These are phyloP conservation scores for Sebastes schlegelii DNA, from an alignment of 2,113 vertebrate genomes.

Conservation along the genomic window DNA sequence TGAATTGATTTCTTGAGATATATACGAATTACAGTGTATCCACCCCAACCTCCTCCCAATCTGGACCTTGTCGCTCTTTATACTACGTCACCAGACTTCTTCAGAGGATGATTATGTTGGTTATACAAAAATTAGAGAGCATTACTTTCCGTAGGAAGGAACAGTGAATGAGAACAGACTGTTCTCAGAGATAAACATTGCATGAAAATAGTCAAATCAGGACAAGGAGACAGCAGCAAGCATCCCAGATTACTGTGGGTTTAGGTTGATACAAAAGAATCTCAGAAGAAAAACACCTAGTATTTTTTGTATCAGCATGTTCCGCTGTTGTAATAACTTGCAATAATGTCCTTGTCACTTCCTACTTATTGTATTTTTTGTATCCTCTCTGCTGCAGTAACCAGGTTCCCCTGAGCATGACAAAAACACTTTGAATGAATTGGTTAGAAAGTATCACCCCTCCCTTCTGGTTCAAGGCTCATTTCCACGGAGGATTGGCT, in stretches of 20 bases:
- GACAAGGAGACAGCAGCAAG: not conserved
- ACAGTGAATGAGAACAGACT: too few relatives aligned
- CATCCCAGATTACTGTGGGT: not conserved
- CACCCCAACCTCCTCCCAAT: too few relatives aligned
- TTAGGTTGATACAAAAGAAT: not conserved
- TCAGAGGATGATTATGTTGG: too few relatives aligned
- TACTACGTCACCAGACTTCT: too few relatives aligned
- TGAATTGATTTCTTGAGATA: too few relatives aligned
- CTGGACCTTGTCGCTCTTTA: too few relatives aligned
- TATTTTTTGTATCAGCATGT: not conserved
- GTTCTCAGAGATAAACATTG: not conserved
- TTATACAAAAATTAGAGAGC: too few relatives aligned
- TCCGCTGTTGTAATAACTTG: constrained; percentile 3
- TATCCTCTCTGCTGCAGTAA: not conserved
- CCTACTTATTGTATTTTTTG: not conserved
- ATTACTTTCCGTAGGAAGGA: too few relatives aligned
- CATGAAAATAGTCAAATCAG: not conserved
- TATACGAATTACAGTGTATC: too few relatives aligned
- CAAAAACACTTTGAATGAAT: constrained; percentile 26
- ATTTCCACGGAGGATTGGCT: constrained; percentile 51
- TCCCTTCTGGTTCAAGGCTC: constrained; percentile 20
- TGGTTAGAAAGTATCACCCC: constrained; percentile 3
- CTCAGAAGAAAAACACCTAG: not conserved
- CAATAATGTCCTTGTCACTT: not conserved
- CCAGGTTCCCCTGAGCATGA: constrained; percentile 12